A percentile compares a stretch with the other conserved stretches of the same genome.
Evolutionary conservation across 2,888 invertebrate genomes (phyloP).

Genomic region (Himalopsyche tibetana): DNA sequence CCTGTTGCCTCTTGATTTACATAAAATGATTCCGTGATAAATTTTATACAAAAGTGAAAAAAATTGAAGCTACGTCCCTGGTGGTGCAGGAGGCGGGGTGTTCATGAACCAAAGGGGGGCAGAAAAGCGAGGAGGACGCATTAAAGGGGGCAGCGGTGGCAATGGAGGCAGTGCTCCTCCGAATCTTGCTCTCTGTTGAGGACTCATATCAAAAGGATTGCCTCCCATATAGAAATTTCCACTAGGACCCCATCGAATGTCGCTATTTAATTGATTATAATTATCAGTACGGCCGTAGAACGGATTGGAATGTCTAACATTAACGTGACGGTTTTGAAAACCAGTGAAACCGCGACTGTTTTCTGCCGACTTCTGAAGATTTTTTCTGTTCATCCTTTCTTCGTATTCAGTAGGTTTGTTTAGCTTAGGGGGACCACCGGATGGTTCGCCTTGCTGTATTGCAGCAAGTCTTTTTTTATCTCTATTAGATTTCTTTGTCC

Average conservation of each 20-base stretch:
- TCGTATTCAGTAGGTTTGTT: constrained; percentile 69
- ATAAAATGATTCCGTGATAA: background rate
- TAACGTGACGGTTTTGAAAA: background rate
- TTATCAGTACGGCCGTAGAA: constrained; percentile 36
- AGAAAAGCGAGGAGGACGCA: constrained; percentile 66
- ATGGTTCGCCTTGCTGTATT: constrained; percentile 69
- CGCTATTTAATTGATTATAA: constrained; percentile 35
- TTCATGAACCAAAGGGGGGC: constrained; percentile 54
- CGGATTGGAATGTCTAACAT: constrained; percentile 37
- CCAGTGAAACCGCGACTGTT: constrained; percentile 68
- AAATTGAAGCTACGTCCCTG: constrained; percentile 56
- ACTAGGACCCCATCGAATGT: constrained; percentile 55
- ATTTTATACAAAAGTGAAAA: constrained; percentile 45
- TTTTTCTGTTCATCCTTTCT: constrained; percentile 71
- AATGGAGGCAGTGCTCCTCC: constrained; percentile 64
- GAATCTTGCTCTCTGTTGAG: constrained; percentile 41
- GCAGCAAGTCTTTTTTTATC: constrained; percentile 69
- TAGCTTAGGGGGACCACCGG: constrained; percentile 68
- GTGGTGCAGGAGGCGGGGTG: constrained; percentile 60
- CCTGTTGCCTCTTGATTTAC: background rate
- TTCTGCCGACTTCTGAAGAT: constrained; percentile 72
- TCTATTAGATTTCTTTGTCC: constrained; percentile 72
- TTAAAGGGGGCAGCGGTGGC: constrained; percentile 65
- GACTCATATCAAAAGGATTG: constrained; percentile 47
- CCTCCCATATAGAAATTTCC: constrained; percentile 50